A percentile compares a stretch with the other conserved stretches of the same genome.
phyloP scores from a whole-genome alignment of 2,888 invertebrate genomes.

The Xylota segnis region DNA sequence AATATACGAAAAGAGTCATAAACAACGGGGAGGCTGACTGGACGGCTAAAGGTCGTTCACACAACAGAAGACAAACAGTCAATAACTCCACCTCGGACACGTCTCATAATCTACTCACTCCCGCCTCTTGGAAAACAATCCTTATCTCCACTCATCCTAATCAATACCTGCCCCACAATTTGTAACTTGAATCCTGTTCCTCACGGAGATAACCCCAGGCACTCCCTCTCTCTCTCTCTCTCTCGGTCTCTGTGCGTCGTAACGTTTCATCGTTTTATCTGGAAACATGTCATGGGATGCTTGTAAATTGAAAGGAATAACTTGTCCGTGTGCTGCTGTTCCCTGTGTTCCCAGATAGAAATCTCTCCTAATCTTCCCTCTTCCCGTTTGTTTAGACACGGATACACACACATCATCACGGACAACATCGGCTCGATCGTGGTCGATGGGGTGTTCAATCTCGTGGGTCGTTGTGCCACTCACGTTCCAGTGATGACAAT shows the following conservation, averaged over 20 bases:
- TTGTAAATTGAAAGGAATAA: slow-evolving; percentile 72
- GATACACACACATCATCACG: slow-evolving; percentile 43
- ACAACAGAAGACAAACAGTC: neutral
- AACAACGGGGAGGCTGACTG: too few relatives aligned
- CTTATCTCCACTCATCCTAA: slow-evolving; percentile 57
- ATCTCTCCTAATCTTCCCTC: slow-evolving; percentile 59
- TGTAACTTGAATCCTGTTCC: slow-evolving; percentile 55
- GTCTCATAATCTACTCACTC: slow-evolving; percentile 13
- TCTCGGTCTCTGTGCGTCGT: too few relatives aligned
- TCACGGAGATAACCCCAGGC: slow-evolving; percentile 44
- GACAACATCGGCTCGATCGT: slow-evolving; percentile 1
- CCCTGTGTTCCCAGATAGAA: slow-evolving; percentile 52
- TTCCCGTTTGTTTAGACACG: slow-evolving; percentile 53
- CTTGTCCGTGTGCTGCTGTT: slow-evolving; percentile 62
- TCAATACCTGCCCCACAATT: slow-evolving; percentile 67
- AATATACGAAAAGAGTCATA: too few relatives aligned
- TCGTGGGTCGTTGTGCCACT: slow-evolving; percentile 71
- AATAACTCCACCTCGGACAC: slow-evolving; percentile 36
- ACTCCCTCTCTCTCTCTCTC: slow-evolving; percentile 14
- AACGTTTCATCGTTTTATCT: slow-evolving; percentile 59
- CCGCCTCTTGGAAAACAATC: slow-evolving; percentile 12
- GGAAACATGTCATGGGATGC: slow-evolving; percentile 60
- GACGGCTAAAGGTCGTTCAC: neutral
- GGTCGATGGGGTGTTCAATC: slow-evolving; percentile 45
- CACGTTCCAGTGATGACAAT: slow-evolving; percentile 73